Percentiles rank a stretch among this genome's conserved stretches.
Conservation (phyloP, 2,113 vertebrate genomes). For the Gymnocephalus cernua region DNA sequence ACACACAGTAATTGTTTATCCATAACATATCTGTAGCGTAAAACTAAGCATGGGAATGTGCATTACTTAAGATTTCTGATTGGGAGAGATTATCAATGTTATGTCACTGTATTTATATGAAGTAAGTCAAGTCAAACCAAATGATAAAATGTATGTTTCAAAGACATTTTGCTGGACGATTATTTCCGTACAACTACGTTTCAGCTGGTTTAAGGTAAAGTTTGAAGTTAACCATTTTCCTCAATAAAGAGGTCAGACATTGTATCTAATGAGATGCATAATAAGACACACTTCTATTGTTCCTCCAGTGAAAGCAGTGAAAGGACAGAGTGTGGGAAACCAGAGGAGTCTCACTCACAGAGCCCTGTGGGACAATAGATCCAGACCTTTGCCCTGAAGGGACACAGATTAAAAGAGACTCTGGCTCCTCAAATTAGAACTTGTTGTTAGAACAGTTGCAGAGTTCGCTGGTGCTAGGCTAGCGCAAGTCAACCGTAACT, state of each 20-base stretch:
- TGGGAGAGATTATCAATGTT: not conserved
- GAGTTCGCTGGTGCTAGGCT: too few relatives aligned
- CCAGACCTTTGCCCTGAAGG: conserved; percentile 28
- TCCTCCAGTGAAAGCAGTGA: conserved; percentile 4
- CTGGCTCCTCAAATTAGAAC: not conserved
- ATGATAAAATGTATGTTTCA: not conserved
- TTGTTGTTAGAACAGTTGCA: too few relatives aligned
- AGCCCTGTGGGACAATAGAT: conserved; percentile 54
- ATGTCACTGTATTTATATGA: not conserved
- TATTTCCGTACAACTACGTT: not conserved
- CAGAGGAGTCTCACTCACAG: conserved; percentile 55
- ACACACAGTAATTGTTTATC: too few relatives aligned
- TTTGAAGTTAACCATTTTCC: not conserved
- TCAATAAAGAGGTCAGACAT: too few relatives aligned
- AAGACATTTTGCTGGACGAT: not conserved
- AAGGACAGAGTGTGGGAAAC: conserved; percentile 67
- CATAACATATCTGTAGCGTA: too few relatives aligned
- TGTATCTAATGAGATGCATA: conserved; percentile 9
- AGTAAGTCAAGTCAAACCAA: not conserved
- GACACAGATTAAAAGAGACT: not conserved
- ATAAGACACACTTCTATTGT: conserved; percentile 61
- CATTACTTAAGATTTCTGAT: too few relatives aligned
- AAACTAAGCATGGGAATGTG: too few relatives aligned
- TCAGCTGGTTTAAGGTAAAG: not conserved
- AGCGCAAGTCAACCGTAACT: too few relatives aligned